Conservation (phyloP, 2,888 invertebrate species). For the Ophion obscuratus region DNA sequence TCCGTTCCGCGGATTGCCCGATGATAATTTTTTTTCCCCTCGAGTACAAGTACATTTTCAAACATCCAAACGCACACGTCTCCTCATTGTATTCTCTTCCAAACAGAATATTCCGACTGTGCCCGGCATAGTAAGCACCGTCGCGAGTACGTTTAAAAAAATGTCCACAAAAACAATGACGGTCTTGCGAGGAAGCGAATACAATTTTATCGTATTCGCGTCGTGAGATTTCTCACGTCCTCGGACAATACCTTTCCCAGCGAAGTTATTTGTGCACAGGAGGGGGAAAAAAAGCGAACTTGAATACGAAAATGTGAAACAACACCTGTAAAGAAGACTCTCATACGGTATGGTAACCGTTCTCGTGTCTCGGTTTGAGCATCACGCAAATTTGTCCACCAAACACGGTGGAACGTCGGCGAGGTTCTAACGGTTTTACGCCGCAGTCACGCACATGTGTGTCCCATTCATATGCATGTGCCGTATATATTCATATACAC, state of each 20-base stretch:
- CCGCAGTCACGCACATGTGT: constrained; percentile 71
- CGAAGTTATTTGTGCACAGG: background rate
- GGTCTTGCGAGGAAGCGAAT: background rate
- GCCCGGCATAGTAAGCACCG: background rate
- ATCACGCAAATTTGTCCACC: constrained; percentile 69
- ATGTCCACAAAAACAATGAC: background rate
- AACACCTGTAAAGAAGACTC: constrained; percentile 32
- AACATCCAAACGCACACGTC: background rate
- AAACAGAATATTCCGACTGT: background rate
- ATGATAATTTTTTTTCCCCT: background rate
- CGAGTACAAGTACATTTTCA: background rate
- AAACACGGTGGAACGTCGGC: constrained; percentile 62
- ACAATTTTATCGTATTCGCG: constrained; percentile 23
- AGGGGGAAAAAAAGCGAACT: constrained; percentile 5
- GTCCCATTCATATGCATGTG: constrained; percentile 43
- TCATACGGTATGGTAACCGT: background rate
- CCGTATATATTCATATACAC: constrained; percentile 1
- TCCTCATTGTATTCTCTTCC: background rate
- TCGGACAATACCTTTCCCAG: constrained; percentile 3
- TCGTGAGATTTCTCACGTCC: constrained; percentile 17
- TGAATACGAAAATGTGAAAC: constrained; percentile 26
- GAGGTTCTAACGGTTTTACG: constrained; percentile 61
- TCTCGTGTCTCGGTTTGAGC: constrained; percentile 45
- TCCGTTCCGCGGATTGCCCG: background rate
- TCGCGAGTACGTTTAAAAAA: constrained; percentile 7